phyloP scores from a whole-genome alignment of 2,113 vertebrate genomes.

The Corythornis vintsioides region DNA sequence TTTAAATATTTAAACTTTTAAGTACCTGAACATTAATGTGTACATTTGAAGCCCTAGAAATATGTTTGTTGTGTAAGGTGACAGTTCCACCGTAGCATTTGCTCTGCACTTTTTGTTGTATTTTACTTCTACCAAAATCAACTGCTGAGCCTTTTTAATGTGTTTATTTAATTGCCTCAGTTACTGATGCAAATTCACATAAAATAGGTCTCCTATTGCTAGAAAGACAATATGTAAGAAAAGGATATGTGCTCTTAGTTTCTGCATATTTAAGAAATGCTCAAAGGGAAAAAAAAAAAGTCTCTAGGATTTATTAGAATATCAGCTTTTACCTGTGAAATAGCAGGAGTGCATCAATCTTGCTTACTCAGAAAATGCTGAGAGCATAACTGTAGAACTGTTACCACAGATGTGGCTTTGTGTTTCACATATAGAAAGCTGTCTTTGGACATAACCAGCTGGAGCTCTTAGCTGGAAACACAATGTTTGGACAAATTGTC shows the following conservation, averaged over 20 bases:
- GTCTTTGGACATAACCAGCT: not conserved
- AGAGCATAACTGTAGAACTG: not conserved
- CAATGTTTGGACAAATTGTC: not conserved
- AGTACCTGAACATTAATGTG: not conserved
- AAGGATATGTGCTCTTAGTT: not conserved
- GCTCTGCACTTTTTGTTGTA: not conserved
- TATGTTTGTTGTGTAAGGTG: not conserved
- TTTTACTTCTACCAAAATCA: not conserved
- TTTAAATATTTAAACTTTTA: constrained; percentile 62
- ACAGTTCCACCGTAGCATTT: not conserved
- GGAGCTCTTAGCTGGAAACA: not conserved
- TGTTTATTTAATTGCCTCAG: not conserved
- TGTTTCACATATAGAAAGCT: not conserved
- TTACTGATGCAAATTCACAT: not conserved
- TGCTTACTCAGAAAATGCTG: not conserved
- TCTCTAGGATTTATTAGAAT: not conserved
- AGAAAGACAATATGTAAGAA: not conserved
- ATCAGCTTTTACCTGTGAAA: not conserved
- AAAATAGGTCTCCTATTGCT: not conserved
- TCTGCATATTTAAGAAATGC: not conserved
- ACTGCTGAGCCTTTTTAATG: not conserved
- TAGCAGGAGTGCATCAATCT: not conserved
- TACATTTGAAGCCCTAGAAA: not conserved
- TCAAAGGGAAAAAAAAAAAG: not conserved
- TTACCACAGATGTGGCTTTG: not conserved